A percentile compares a stretch with the other conserved stretches of the same genome.
These are phyloP conservation scores for Cheilinus undulatus DNA, from an alignment of 2,113 vertebrate species.

Conservation along the genomic window DNA sequence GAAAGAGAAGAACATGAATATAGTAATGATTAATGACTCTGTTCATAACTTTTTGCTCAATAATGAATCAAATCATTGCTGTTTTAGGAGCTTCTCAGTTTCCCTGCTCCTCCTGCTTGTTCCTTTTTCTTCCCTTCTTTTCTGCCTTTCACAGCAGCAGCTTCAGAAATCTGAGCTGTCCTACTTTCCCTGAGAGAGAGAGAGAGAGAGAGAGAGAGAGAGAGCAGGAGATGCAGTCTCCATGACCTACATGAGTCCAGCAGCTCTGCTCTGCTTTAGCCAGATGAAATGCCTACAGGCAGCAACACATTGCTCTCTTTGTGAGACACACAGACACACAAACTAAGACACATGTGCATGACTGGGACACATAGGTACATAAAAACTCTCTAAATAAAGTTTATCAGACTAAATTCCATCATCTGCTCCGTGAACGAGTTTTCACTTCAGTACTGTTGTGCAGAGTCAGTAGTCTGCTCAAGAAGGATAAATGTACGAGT, in stretches of 20 bases:
- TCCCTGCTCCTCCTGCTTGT: slow-evolving; percentile 32
- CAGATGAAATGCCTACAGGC: slow-evolving; percentile 68
- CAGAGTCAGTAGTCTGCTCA: not conserved
- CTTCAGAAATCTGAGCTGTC: slow-evolving; percentile 83
- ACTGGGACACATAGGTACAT: slow-evolving; percentile 1
- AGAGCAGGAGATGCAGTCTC: slow-evolving; percentile 67
- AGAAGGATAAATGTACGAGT: not conserved
- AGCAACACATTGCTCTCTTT: slow-evolving; percentile 70
- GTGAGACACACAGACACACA: slow-evolving; percentile 35
- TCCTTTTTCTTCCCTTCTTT: slow-evolving; percentile 32
- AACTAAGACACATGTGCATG: slow-evolving; percentile 2
- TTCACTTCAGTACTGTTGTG: not conserved
- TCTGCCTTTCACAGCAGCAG: slow-evolving; percentile 55
- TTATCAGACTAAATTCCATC: not conserved
- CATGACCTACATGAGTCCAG: slow-evolving; percentile 86
- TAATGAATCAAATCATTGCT: not conserved
- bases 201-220: slow-evolving; percentile 16
- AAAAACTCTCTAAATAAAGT: not conserved
- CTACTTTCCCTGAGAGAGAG: slow-evolving; percentile 81
- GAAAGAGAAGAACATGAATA: no score
- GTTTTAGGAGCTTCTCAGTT: not conserved
- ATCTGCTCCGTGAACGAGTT: not conserved
- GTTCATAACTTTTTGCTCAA: not conserved
- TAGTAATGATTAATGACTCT: no score
- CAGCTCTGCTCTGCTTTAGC: slow-evolving; percentile 69